Evolutionary conservation across 2,797 vertebrate genomes (phyloP).

Genomic region (Rhinella marina): DNA sequence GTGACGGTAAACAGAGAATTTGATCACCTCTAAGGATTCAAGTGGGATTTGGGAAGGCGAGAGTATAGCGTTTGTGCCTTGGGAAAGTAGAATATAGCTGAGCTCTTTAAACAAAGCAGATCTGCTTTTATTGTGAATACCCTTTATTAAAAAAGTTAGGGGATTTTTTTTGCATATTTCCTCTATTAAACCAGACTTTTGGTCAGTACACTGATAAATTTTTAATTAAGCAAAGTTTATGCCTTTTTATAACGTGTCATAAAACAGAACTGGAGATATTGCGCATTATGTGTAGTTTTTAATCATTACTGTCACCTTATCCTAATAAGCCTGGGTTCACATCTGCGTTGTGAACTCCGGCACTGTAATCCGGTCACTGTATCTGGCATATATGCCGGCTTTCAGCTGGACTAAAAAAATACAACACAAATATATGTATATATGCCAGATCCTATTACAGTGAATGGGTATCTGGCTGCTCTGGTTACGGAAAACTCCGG

Average conservation of each 20-base stretch:
- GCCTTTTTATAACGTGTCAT: not conserved
- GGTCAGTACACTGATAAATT: not conserved
- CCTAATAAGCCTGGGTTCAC: not conserved
- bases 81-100: constrained; percentile 1
- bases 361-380: too few species aligned
- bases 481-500: too few species aligned
- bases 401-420: too few species aligned
- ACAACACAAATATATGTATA: too few species aligned
- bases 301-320: not conserved
- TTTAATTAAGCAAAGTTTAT: not conserved
- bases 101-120: not conserved
- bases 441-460: too few species aligned
- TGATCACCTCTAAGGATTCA: constrained; percentile 6
- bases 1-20: not conserved
- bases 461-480: too few species aligned
- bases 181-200: not conserved
- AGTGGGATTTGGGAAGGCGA: constrained; percentile 2
- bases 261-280: not conserved
- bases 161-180: not conserved
- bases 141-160: not conserved
- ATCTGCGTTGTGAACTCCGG: too few species aligned
- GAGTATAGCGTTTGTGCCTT: not conserved
- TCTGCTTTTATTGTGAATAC: not conserved
- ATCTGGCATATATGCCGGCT: too few species aligned
- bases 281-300: not conserved